A percentile compares a stretch with the other conserved stretches of the same genome.
Evolutionary conservation across 2,888 invertebrate species (phyloP).

Genomic region (Platerodrilus igneus): DNA sequence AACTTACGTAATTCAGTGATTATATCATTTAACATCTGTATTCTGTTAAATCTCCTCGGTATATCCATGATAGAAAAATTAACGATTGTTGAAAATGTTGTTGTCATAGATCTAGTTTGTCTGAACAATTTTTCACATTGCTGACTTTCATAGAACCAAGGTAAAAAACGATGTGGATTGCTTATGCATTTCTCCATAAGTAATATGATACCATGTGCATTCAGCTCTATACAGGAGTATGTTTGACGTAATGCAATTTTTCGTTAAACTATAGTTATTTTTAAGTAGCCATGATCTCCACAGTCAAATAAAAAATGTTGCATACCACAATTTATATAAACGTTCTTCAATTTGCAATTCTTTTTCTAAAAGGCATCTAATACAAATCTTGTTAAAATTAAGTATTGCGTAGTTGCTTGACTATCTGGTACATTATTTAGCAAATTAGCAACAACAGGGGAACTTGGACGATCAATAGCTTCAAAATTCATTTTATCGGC

Average conservation of each 20-base stretch:
- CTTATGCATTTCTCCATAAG: too few species aligned
- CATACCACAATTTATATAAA: conserved; percentile 11
- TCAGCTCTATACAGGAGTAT: conserved; percentile 12
- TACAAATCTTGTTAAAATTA: background rate
- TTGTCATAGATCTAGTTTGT: background rate
- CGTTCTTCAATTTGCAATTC: background rate
- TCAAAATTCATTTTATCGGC: conserved; percentile 17
- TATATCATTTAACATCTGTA: too few species aligned
- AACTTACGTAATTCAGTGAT: too few species aligned
- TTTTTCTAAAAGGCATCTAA: background rate
- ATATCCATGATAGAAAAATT: too few species aligned
- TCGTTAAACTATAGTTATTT: conserved; percentile 7
- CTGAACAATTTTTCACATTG: background rate
- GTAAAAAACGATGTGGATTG: too few species aligned
- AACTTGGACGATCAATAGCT: conserved; percentile 8
- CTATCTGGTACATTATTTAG: background rate
- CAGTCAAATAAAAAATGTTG: conserved; percentile 10
- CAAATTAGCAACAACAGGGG: background rate
- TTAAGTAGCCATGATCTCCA: conserved; percentile 12
- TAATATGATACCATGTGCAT: too few species aligned
- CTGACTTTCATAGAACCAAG: background rate
- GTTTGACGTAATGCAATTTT: conserved; percentile 13
- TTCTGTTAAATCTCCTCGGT: too few species aligned
- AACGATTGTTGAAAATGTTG: background rate
- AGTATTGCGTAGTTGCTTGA: background rate